phyloP scores from a whole-genome alignment of 2,888 invertebrate genomes.

The Elysia crispata region DNA sequence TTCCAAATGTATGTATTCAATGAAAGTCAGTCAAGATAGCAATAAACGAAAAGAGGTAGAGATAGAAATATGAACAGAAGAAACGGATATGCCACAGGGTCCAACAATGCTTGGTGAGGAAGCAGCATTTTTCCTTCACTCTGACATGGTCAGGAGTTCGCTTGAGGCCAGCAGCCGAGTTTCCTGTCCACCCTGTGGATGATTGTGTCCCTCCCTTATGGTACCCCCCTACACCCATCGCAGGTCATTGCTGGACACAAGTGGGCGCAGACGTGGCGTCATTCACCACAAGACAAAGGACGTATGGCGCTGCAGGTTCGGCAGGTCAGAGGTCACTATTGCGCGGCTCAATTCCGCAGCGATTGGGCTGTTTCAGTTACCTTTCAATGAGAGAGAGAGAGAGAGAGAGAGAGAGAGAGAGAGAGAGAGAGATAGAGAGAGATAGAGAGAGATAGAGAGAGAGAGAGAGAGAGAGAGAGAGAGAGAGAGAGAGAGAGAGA shows the following conservation, averaged over 20 bases:
- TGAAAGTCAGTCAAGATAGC: too few relatives aligned
- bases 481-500: not conserved
- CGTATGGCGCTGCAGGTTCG: not conserved
- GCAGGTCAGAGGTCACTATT: not conserved
- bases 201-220: too few relatives aligned
- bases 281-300: not conserved
- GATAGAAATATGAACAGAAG: too few relatives aligned
- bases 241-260: not conserved
- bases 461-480: not conserved
- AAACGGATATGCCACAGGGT: too few relatives aligned
- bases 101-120: too few relatives aligned
- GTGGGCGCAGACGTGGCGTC: not conserved
- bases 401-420: not conserved
- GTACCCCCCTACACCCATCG: too few relatives aligned
- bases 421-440: not conserved
- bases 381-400: slow-evolving; percentile 1
- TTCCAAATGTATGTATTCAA: too few relatives aligned
- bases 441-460: not conserved
- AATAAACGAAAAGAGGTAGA: too few relatives aligned
- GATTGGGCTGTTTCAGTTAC: not conserved
- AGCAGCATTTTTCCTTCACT: too few relatives aligned
- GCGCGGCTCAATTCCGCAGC: not conserved
- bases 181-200: too few relatives aligned
- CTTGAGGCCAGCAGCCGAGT: too few relatives aligned
- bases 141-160: too few relatives aligned